Base-by-base conservation (phyloP, 2,113 vertebrate genomes). In the Xiphias gladius region DNA sequence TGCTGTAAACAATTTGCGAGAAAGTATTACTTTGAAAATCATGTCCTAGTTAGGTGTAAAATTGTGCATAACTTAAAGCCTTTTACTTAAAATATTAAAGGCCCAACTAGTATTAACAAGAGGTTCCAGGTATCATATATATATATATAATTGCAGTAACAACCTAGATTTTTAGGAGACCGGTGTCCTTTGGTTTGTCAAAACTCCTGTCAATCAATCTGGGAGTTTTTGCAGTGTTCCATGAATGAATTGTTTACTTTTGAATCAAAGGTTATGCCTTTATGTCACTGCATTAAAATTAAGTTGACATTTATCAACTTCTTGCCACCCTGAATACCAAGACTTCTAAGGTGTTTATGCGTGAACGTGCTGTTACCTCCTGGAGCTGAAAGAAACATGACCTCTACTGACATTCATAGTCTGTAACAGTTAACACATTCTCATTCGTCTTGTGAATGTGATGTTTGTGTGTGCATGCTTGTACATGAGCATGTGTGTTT, bases 391-490 rank as follows among this genome's bases (percentile, higher is more conserved):
- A 75, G 17, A 69, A 67, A 63, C 7, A 28, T 35, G 24, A 9
- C 26, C 58, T 43, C 17, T 17, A 12, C 65, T 75, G 59, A 62
- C 67, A 76, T 54, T 62, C 6, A 35, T 32, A 69, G 48, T 76
- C 67, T 26, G 19, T 0, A 61, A 50, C 39, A 16, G 76, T 63
- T 63, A 63, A 20, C 46, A 79, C 50, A 46, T 71, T 68, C 35
- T 43, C 52, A 61, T 67, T 61, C 13, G 35, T n/a, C 43, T 14
- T 52, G 55, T 79, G 50, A 16, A 16, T 13, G 22, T 35, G 12
- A 39, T n/a, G 20, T 19, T 0, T 54, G 7, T 26, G 19, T 84
- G 46, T 0, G 22, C 0, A 3, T 0, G 0, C 10, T 58, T 3
- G 20, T 57, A 1, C 17, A 59, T 46, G 17, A 30, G 12, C 35